phyloP scores from a whole-genome alignment of 2,113 vertebrate species.

The Sarotherodon lohbergeri region DNA sequence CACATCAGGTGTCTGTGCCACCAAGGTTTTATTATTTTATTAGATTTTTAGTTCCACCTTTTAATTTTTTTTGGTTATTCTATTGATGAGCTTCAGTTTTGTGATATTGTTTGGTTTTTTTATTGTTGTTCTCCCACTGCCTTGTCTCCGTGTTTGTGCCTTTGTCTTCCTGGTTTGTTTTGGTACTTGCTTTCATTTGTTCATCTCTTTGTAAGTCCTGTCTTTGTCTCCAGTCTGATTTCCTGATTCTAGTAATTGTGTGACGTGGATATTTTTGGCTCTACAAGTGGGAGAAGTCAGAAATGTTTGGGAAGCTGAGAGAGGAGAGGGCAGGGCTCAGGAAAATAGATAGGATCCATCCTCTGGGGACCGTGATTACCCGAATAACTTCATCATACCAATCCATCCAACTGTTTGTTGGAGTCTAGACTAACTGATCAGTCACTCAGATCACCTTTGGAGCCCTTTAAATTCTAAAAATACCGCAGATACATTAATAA shows the following conservation, averaged over 20 bases:
- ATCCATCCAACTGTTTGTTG: background rate
- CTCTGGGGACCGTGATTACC: background rate
- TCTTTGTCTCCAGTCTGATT: background rate
- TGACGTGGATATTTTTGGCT: fast-evolving
- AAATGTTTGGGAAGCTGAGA: background rate
- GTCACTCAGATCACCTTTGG: background rate
- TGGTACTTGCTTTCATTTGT: background rate
- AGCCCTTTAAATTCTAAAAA: background rate
- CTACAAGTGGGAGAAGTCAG: background rate
- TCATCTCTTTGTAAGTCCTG: background rate
- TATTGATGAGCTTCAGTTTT: background rate
- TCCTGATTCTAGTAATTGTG: background rate
- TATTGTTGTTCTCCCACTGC: fast-evolving
- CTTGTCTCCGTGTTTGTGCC: background rate
- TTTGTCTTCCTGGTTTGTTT: background rate
- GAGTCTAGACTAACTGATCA: background rate
- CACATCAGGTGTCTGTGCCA: background rate
- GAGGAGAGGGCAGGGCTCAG: background rate
- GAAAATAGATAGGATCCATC: background rate
- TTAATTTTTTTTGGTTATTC: background rate
- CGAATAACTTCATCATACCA: background rate
- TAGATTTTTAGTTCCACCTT: background rate
- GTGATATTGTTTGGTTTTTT: background rate
- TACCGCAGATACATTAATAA: background rate
- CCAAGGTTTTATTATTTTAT: background rate